Conservation (phyloP, 2,797 vertebrate genomes). For the Netta rufina region DNA sequence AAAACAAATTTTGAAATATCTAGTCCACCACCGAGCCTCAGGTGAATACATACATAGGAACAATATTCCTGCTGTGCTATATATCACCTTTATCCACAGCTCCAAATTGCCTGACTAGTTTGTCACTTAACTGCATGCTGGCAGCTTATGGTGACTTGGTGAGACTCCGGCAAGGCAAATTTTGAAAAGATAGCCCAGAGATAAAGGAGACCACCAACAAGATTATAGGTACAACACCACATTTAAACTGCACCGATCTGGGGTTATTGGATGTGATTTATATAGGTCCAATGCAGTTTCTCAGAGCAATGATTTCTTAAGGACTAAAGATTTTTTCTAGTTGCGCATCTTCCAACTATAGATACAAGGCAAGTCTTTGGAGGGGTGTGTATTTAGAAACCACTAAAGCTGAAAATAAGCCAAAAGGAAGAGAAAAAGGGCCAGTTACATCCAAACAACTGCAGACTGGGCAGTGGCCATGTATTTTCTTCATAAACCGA, state of each 20-base stretch:
- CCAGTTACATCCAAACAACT: neutral
- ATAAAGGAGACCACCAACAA: neutral
- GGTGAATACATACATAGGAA: neutral
- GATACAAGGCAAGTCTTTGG: neutral
- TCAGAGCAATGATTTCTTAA: neutral
- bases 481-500: accelerated
- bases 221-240: neutral
- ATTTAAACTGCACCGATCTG: neutral
- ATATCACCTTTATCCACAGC: neutral
- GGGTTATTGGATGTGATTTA: neutral
- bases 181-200: neutral
- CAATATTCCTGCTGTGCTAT: neutral
- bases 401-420: neutral
- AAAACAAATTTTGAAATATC: neutral
- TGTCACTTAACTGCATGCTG: neutral
- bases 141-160: neutral
- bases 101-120: neutral
- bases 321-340: neutral
- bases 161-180: neutral
- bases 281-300: neutral
- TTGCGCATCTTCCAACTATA: neutral
- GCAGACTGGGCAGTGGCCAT: neutral
- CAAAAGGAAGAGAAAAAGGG: neutral
- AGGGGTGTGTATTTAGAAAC: neutral
- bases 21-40: neutral